Conservation (phyloP, 2,888 invertebrate genomes). For the Diogma glabrata region DNA sequence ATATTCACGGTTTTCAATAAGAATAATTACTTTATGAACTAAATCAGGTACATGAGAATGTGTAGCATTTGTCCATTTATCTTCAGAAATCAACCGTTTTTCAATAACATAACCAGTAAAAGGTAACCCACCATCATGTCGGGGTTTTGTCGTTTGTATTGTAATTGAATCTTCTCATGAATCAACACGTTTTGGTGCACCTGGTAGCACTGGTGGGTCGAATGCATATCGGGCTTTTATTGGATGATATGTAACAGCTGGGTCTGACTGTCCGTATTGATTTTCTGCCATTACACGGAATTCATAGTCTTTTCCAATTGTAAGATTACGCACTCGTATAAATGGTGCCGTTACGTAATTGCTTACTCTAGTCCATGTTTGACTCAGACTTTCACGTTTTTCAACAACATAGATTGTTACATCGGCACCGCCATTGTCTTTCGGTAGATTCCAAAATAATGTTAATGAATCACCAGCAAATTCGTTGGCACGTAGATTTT, state of each 20-base stretch:
- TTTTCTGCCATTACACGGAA: slow-evolving; percentile 98
- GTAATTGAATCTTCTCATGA: slow-evolving; percentile 94
- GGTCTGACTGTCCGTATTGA: slow-evolving; percentile 93
- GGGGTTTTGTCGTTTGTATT: slow-evolving; percentile 90
- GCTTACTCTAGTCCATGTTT: slow-evolving; percentile 81
- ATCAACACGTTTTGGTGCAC: slow-evolving; percentile 79
- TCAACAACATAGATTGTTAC: slow-evolving; percentile 95
- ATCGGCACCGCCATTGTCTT: slow-evolving; percentile 90
- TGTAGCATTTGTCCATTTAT: slow-evolving; percentile 90
- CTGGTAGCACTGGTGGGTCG: slow-evolving; percentile 86
- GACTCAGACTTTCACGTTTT: slow-evolving; percentile 73
- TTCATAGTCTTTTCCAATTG: slow-evolving; percentile 86
- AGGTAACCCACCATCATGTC: slow-evolving; percentile 93
- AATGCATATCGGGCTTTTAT: slow-evolving; percentile 94
- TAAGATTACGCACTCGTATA: slow-evolving; percentile 81
- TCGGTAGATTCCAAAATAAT: slow-evolving; percentile 91
- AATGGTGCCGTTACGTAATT: slow-evolving; percentile 87
- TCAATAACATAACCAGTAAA: slow-evolving; percentile 92
- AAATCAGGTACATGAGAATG: slow-evolving; percentile 81
- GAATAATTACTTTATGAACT: slow-evolving; percentile 67
- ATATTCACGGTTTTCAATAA: slow-evolving; percentile 93
- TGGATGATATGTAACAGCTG: slow-evolving; percentile 80
- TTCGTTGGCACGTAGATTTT: slow-evolving; percentile 85
- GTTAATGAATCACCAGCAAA: slow-evolving; percentile 93
- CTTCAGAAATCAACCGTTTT: slow-evolving; percentile 79